phyloP scores from a whole-genome alignment of 2,888 invertebrate species.

The Phorcus lineatus region DNA sequence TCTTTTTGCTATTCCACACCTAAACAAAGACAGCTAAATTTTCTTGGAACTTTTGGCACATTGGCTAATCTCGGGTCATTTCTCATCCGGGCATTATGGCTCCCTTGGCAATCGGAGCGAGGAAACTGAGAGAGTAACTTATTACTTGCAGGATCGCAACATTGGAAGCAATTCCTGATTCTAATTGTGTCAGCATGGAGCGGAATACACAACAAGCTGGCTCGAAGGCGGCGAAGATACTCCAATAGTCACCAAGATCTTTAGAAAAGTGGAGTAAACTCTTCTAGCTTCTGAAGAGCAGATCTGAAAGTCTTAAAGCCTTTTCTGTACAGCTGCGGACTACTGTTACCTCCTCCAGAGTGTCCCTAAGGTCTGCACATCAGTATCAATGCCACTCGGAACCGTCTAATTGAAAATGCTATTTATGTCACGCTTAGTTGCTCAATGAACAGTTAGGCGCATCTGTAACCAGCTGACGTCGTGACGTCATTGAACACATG shows the following conservation, averaged over 20 bases:
- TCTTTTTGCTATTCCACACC: constrained; percentile 18
- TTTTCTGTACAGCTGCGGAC: background rate
- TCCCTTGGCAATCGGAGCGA: constrained; percentile 11
- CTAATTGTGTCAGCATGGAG: constrained; percentile 17
- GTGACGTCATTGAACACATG: constrained; percentile 5
- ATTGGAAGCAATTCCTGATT: constrained; percentile 26
- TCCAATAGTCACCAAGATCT: background rate
- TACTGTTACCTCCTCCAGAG: background rate
- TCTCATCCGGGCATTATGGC: constrained; percentile 10
- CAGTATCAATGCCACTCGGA: background rate
- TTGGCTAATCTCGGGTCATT: constrained; percentile 17
- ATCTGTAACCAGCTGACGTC: constrained; percentile 4
- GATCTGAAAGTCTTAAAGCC: too few species aligned
- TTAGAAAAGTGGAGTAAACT: background rate
- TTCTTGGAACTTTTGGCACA: constrained; percentile 22
- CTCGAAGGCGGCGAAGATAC: background rate
- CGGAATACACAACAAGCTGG: constrained; percentile 14
- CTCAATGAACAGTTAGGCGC: background rate
- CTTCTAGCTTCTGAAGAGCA: background rate
- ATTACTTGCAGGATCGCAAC: constrained; percentile 28
- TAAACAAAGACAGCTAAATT: constrained; percentile 20
- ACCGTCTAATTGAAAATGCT: constrained; percentile 21
- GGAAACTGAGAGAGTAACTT: constrained; percentile 7
- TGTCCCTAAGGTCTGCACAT: background rate
- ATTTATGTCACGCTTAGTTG: constrained; percentile 17